Conservation (phyloP, 1,140 invertebrate genomes). For the Hesperophylax magnus region DNA sequence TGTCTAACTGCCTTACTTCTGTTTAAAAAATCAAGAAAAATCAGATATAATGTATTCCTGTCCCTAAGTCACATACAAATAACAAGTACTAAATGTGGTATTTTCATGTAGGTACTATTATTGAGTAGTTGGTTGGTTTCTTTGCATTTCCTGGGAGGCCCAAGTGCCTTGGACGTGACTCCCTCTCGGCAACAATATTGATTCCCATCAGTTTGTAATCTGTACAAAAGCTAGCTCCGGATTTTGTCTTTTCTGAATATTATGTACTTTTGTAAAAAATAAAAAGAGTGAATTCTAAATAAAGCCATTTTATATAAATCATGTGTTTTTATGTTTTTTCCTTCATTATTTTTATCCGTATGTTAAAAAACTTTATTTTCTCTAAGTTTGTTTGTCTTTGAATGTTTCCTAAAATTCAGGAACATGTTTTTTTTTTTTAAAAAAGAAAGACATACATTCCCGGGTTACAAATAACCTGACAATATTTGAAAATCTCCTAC, state of each 20-base stretch:
- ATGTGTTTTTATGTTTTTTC: background rate
- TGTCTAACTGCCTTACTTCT: background rate
- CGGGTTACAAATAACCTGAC: too few relatives aligned
- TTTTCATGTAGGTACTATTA: background rate
- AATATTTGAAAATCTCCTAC: too few relatives aligned
- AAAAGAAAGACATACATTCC: too few relatives aligned
- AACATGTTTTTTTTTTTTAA: too few relatives aligned
- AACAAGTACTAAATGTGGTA: background rate
- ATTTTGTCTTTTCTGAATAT: slow-evolving; percentile 4
- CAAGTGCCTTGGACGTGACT: slow-evolving; percentile 6
- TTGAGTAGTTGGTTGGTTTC: background rate
- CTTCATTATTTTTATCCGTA: too few relatives aligned
- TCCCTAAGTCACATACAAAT: background rate
- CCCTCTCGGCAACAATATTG: background rate
- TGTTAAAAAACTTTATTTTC: too few relatives aligned
- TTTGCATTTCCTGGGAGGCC: background rate
- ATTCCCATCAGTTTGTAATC: background rate
- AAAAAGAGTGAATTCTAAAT: slow-evolving; percentile 22
- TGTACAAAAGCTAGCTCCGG: background rate
- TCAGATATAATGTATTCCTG: too few relatives aligned
- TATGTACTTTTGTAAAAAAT: background rate
- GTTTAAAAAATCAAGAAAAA: background rate
- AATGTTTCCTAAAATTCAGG: too few relatives aligned
- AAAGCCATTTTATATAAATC: slow-evolving; percentile 19
- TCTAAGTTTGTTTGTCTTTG: too few relatives aligned